phyloP scores from a whole-genome alignment of 1,140 invertebrate species.

The Hycleus cichorii region DNA sequence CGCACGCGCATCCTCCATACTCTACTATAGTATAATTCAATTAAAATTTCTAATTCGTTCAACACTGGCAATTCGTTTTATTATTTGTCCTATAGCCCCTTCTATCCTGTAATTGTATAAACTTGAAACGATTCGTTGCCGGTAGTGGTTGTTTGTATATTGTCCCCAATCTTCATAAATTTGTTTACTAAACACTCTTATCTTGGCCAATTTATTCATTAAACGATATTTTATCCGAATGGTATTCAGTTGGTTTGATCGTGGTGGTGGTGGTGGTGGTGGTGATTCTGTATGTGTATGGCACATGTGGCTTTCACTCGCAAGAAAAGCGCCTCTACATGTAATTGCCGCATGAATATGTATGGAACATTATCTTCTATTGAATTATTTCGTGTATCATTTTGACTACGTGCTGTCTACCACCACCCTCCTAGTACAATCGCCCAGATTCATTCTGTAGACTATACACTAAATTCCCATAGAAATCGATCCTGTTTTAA shows the following conservation, averaged over 20 bases:
- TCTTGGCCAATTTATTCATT: slow-evolving; percentile 14
- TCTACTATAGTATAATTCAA: slow-evolving; percentile 23
- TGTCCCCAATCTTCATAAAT: slow-evolving; percentile 17
- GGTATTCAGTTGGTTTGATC: too few species aligned
- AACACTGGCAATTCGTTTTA: slow-evolving; percentile 23
- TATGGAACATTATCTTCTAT: slow-evolving; percentile 35
- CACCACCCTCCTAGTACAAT: too few species aligned
- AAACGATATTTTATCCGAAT: slow-evolving; percentile 13
- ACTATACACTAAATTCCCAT: not conserved
- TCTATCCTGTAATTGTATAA: not conserved
- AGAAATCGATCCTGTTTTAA: slow-evolving; percentile 9
- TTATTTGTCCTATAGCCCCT: not conserved
- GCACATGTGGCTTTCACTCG: slow-evolving; percentile 10
- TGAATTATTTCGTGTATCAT: slow-evolving; percentile 31
- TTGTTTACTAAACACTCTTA: slow-evolving; percentile 24
- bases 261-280: too few species aligned
- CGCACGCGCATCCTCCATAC: slow-evolving; percentile 13
- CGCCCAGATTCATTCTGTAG: slow-evolving; percentile 17
- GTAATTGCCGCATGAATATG: slow-evolving; percentile 36
- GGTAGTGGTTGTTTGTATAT: not conserved
- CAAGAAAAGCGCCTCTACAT: slow-evolving; percentile 18
- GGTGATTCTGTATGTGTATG: slow-evolving; percentile 1
- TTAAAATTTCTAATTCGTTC: slow-evolving; percentile 32
- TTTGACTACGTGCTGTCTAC: slow-evolving; percentile 6
- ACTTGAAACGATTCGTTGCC: not conserved